Evolutionary conservation across 2,888 invertebrate species (phyloP), one percentile per base, ranked within the genome.

Genomic region (Actias luna): DNA sequence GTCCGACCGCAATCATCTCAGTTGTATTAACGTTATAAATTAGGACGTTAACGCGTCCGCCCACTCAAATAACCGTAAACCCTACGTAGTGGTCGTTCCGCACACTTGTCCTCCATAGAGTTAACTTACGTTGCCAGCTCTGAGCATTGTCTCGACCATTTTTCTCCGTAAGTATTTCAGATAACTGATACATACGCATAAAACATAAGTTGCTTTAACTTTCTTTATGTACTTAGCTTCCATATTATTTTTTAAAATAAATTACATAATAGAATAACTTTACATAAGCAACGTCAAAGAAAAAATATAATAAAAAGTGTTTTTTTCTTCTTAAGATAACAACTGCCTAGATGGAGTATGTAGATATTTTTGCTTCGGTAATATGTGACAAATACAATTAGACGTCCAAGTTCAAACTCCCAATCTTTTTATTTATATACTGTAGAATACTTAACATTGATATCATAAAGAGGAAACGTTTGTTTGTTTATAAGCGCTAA

Each of bases 21-120:
- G 74, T 79, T 76, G 87, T 90, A 91, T 91, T 90, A 91, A 88
- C 83, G 89, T 89, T 90, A 91, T 92, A 92, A 92, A 92, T 92
- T 87, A 90, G 90, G 85, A 89, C 82, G 87, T 92, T 86, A 89
- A 79, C 79, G 84, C 76, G 78, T 75, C 77, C 73, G 81, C 79
- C 84, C 88, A 88, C 88, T 88, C 86, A 88, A 89, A 90, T 91
- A 92, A 90, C 87, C 87, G 85, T 90, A 89, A 88, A 87, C 79
- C 80, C 80, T 68, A 69, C 72, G 75, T 78, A 80, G 78, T 80
- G 87, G 85, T 85, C 87, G 84, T 91, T 85, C 74, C 67, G 76
- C 76, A 78, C 90, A 90, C 90, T 89, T 88, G 91, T 73, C 67
- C 73, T 60, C 71, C 71, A 63, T 67, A 66, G 52, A 18, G 61